phyloP scores from a whole-genome alignment of 2,113 vertebrate species.

The Embiotoca jacksoni region DNA sequence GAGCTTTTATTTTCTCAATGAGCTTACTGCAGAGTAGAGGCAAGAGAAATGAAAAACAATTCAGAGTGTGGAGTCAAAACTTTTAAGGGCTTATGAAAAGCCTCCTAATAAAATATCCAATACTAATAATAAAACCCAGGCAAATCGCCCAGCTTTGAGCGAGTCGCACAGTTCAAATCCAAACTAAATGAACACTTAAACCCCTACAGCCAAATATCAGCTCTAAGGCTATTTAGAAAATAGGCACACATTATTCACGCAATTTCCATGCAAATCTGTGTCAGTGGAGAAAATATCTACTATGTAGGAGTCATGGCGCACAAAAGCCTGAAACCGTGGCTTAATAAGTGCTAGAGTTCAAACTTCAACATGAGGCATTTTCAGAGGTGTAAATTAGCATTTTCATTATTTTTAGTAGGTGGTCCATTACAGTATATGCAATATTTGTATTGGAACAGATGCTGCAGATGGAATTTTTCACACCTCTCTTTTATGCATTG shows the following conservation, averaged over 20 bases:
- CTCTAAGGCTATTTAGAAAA: slow-evolving; percentile 59
- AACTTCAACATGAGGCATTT: slow-evolving; percentile 18
- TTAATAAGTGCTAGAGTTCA: slow-evolving; percentile 45
- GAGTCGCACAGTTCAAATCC: slow-evolving; percentile 46
- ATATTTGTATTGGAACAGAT: slow-evolving; percentile 3
- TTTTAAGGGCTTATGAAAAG: slow-evolving; percentile 60
- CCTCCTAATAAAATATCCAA: slow-evolving; percentile 60
- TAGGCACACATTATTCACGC: slow-evolving; percentile 55
- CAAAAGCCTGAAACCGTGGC: slow-evolving; percentile 22
- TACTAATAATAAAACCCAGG: slow-evolving; percentile 38
- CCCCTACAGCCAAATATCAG: slow-evolving; percentile 43
- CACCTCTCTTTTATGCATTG: neutral
- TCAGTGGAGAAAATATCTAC: slow-evolving; percentile 36
- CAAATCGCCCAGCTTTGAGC: slow-evolving; percentile 15
- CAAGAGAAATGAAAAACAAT: slow-evolving; percentile 58
- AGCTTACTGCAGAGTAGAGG: slow-evolving; percentile 29
- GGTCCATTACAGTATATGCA: neutral
- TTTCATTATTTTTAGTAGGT: slow-evolving; percentile 35
- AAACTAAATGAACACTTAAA: slow-evolving; percentile 41
- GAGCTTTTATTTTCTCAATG: slow-evolving; percentile 25
- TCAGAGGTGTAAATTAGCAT: slow-evolving; percentile 34
- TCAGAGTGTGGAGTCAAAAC: slow-evolving; percentile 38
- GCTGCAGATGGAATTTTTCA: neutral
- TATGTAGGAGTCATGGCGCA: slow-evolving; percentile 1
- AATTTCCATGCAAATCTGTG: slow-evolving; percentile 68